Base-by-base conservation (phyloP, 2,888 invertebrate genomes). In the Magallana nippona region DNA sequence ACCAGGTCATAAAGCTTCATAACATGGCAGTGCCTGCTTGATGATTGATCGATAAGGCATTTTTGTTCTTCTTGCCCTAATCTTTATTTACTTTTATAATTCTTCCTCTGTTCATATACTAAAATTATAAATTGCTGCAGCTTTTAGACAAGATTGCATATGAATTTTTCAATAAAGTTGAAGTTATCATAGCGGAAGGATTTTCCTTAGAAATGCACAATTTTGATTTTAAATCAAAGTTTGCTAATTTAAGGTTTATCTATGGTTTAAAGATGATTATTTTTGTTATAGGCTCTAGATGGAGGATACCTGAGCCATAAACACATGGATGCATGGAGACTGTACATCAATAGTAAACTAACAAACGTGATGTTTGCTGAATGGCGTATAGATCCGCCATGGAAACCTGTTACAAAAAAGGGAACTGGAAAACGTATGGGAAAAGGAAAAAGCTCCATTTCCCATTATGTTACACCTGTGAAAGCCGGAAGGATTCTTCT, bases 391-490 rank as follows among this genome's bases (percentile, higher is more conserved):
- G 98, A 98, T 91, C 95, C 98, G 0, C 98, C 99, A 0, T 99
- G 99, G 99, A 98, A 99, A 92, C 97, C 99, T 0, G 95, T 98
- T 13, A 97, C 90, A 3, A 93, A 92, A 84, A 94, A 96, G 95
- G 97, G 97, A 0, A 96, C 96, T 94, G 99, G 99, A 0, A 96
- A 97, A 88, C 95, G 98, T 90, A 98, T 98, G 97, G 99, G 99
- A 11, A 98, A 98, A 88, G 99, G 99, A 17, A 99, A 99, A 95
- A 98, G 98, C 10, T 95, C 96, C 0, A 98, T 99, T 85, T 97
- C 98, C 93, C 98, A 98, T 94, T 99, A 98, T 94, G 97, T 97
- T 0, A 98, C 98, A 0, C 99, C 99, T 0, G 94, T 99, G 2
- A 98, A 97, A 95, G 95, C 97, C 56, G 98, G 97, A 78, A 95